A percentile compares a stretch with the other conserved stretches of the same genome.
These are phyloP conservation scores for Glossosoma conforme DNA, from an alignment of 1,140 invertebrate species.

Conservation along the genomic window DNA sequence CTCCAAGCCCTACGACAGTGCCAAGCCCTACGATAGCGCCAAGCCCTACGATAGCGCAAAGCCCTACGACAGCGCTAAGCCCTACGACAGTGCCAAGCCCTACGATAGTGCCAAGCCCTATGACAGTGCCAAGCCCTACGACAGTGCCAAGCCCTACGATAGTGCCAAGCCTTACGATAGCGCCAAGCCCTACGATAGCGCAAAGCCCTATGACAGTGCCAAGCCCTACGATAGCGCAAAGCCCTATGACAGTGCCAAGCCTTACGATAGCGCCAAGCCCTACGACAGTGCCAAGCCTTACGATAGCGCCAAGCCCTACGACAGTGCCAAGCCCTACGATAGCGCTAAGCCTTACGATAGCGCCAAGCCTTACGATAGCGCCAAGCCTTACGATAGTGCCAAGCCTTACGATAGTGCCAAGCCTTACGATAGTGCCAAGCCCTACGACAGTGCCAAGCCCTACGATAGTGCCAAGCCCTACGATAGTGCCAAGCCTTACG, in stretches of 20 bases:
- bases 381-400: slow-evolving; percentile 6
- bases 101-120: too few relatives aligned
- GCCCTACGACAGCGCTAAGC: too few relatives aligned
- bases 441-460: slow-evolving; percentile 10
- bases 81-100: too few relatives aligned
- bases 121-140: slow-evolving; percentile 12
- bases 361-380: slow-evolving; percentile 2
- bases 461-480: slow-evolving; percentile 15
- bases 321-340: slow-evolving; percentile 9
- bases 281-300: slow-evolving; percentile 13
- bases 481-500: slow-evolving; percentile 9
- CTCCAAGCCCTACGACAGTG: too few relatives aligned
- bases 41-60: too few relatives aligned
- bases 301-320: slow-evolving; percentile 9
- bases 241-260: slow-evolving; percentile 7
- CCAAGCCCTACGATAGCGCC: too few relatives aligned
- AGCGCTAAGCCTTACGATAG: slow-evolving; percentile 1
- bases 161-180: slow-evolving; percentile 7
- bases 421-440: slow-evolving; percentile 2
- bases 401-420: slow-evolving; percentile 12
- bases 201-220: slow-evolving; percentile 13
- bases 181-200: slow-evolving; percentile 9
- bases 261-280: slow-evolving; percentile 6
- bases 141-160: slow-evolving; percentile 10
- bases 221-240: slow-evolving; percentile 7